Percentiles rank a stretch among this genome's conserved stretches.
phyloP scores from a whole-genome alignment of 2,888 invertebrate species.

The Sarcophaga rosellei region DNA sequence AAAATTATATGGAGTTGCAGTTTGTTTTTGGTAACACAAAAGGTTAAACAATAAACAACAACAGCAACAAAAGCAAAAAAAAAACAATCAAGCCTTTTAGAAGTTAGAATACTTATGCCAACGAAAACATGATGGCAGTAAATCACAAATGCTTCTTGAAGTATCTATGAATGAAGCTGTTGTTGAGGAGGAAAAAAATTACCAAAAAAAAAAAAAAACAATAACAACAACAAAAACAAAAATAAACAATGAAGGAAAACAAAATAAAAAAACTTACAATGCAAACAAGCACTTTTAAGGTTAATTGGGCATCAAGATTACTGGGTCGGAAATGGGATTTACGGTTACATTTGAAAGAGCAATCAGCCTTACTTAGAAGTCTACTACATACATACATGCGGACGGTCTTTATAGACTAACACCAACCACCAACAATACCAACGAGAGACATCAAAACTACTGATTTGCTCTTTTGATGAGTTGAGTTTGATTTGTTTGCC shows the following conservation, averaged over 20 bases:
- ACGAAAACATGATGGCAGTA: conserved; percentile 77
- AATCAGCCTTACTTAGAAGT: conserved; percentile 49
- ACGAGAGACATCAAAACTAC: conserved; percentile 26
- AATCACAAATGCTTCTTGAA: conserved; percentile 73
- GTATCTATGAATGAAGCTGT: conserved; percentile 19
- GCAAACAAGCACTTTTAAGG: conserved; percentile 79
- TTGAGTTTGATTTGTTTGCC: conserved; percentile 65
- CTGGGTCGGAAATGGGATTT: conserved; percentile 81
- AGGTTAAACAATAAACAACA: conserved; percentile 74
- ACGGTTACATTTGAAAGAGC: conserved; percentile 76
- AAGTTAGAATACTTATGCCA: conserved; percentile 79
- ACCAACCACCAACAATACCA: conserved; percentile 28
- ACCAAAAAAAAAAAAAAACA: no score
- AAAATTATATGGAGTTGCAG: conserved; percentile 40
- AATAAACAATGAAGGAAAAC: conserved; percentile 52
- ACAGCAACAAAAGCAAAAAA: not conserved
- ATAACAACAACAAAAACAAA: not conserved
- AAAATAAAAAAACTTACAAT: conserved; percentile 71
- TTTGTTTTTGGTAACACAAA: conserved; percentile 72
- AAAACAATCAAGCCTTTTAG: conserved; percentile 57
- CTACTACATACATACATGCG: not conserved
- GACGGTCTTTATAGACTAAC: conserved; percentile 30
- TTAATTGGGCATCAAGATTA: conserved; percentile 82
- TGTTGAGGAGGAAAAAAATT: no score
- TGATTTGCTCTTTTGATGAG: conserved; percentile 65